A percentile compares a stretch with the other conserved stretches of the same genome.
Evolutionary conservation across 1,140 invertebrate genomes (phyloP).

Genomic region (Acyrthosiphon pisum): DNA sequence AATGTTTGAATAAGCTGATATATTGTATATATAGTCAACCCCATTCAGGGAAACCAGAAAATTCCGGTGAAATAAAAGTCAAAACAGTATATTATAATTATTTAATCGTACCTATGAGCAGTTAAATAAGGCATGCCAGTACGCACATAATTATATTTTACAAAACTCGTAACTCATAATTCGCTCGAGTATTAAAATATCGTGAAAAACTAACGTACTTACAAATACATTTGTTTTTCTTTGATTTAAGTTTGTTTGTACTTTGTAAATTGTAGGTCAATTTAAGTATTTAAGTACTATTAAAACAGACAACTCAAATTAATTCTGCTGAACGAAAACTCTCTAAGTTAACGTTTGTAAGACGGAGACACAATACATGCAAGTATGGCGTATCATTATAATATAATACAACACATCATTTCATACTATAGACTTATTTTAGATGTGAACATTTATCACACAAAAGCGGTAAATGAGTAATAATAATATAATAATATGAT

Average conservation of each 20-base stretch:
- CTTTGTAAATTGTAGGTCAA: too few species aligned
- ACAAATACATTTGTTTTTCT: too few species aligned
- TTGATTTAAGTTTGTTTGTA: too few species aligned
- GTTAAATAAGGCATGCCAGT: neutral
- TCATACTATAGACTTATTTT: neutral
- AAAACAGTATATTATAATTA: too few species aligned
- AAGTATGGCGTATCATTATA: too few species aligned
- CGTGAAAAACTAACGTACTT: too few species aligned
- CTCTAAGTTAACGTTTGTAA: too few species aligned
- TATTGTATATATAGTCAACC: neutral
- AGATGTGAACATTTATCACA: neutral
- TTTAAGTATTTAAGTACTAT: too few species aligned
- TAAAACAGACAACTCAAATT: too few species aligned
- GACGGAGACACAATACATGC: too few species aligned
- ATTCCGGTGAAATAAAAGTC: neutral
- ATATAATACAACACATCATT: too few species aligned
- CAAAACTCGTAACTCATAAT: neutral
- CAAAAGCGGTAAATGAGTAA: neutral
- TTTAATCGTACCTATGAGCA: neutral
- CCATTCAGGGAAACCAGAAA: neutral
- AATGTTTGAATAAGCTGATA: neutral
- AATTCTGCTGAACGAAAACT: too few species aligned
- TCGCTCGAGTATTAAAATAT: neutral
- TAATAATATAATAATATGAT: neutral
- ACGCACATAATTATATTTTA: neutral